Evolutionary conservation across 2,113 vertebrate genomes (phyloP).

Genomic region (Antennarius striatus): DNA sequence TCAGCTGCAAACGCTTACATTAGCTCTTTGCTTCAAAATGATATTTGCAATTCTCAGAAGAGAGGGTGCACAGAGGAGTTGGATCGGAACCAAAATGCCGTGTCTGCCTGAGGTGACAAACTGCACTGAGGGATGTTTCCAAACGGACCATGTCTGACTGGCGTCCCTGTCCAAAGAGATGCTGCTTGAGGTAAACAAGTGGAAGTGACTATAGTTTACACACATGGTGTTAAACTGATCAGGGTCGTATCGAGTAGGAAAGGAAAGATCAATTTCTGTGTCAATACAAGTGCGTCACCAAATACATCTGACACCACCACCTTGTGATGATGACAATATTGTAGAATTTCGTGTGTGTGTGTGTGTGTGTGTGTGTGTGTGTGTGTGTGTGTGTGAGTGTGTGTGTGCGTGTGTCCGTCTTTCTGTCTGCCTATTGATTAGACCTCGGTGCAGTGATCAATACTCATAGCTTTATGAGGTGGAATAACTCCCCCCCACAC

Average conservation of each 20-base stretch:
- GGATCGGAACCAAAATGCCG: slow-evolving; percentile 29
- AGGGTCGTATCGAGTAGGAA: no score
- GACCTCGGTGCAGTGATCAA: slow-evolving; percentile 31
- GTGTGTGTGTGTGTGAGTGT: slow-evolving; percentile 7
- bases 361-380: slow-evolving; percentile 4
- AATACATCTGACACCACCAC: no score
- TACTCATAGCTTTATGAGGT: slow-evolving; percentile 31
- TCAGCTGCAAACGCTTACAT: slow-evolving; percentile 12
- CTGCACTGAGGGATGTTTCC: slow-evolving; percentile 41
- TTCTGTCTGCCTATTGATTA: neutral
- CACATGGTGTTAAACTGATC: neutral
- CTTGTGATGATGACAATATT: no score
- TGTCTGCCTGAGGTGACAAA: slow-evolving; percentile 22
- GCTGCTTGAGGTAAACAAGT: slow-evolving; percentile 29
- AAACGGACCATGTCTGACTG: slow-evolving; percentile 32
- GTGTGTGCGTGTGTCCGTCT: slow-evolving; percentile 9
- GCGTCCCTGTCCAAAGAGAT: slow-evolving; percentile 34
- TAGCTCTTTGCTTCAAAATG: slow-evolving; percentile 1
- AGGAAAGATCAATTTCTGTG: no score
- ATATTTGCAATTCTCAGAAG: neutral
- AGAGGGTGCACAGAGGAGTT: slow-evolving; percentile 8
- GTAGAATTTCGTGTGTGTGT: neutral
- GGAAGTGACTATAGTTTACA: slow-evolving; percentile 12
- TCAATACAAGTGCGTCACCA: no score
- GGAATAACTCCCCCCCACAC: neutral